A percentile compares a stretch with the other conserved stretches of the same genome.
phyloP scores from a whole-genome alignment of 23 tunicate genomes.

The Trididemnum clinides region DNA sequence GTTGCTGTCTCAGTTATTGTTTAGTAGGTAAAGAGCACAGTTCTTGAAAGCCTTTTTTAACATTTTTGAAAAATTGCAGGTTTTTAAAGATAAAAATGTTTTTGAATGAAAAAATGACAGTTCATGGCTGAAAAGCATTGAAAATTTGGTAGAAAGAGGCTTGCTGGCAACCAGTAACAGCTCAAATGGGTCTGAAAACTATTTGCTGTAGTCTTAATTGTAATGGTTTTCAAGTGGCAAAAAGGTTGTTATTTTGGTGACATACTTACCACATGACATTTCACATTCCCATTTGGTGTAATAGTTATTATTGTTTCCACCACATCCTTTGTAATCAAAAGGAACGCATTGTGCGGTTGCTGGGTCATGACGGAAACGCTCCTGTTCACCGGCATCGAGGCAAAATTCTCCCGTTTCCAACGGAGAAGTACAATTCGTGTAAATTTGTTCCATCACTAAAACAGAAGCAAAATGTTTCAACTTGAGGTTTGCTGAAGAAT shows the following conservation, averaged over 20 bases:
- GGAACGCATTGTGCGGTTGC: not conserved
- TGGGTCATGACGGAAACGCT: not conserved
- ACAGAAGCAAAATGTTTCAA: not conserved
- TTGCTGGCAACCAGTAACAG: too few species aligned
- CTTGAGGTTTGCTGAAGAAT: not conserved
- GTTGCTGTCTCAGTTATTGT: too few species aligned
- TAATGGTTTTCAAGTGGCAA: not conserved
- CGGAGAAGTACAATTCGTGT: not conserved
- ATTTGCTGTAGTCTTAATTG: too few species aligned
- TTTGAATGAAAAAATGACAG: not conserved
- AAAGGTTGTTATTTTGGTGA: not conserved
- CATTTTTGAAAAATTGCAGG: too few species aligned
- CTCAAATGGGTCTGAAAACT: too few species aligned
- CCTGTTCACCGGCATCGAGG: not conserved
- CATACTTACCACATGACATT: not conserved
- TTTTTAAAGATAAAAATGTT: not conserved
- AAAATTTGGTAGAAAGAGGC: too few species aligned
- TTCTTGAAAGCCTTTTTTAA: too few species aligned
- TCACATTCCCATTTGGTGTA: not conserved
- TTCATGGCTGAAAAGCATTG: too few species aligned
- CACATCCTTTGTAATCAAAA: not conserved
- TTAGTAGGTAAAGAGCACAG: too few species aligned
- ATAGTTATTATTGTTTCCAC: not conserved
- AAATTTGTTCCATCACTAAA: not conserved
- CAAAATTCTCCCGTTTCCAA: not conserved